Percentiles rank a stretch among this genome's conserved stretches.
phyloP scores from a whole-genome alignment of 2,113 vertebrate species.

The Caretta caretta region DNA sequence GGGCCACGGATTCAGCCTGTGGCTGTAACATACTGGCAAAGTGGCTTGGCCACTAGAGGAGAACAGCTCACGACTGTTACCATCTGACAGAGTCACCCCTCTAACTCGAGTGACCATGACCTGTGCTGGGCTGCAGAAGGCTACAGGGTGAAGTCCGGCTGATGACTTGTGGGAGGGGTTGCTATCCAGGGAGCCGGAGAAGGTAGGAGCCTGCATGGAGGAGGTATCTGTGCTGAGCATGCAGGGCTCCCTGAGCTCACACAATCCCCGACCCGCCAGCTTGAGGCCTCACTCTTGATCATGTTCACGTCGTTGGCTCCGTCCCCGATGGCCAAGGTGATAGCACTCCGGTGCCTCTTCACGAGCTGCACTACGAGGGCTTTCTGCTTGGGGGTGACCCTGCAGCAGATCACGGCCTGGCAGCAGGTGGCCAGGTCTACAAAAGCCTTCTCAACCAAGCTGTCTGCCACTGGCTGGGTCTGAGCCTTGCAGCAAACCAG shows the following conservation, averaged over 20 bases:
- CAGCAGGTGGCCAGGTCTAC: slow-evolving; percentile 87
- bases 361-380: slow-evolving; percentile 87
- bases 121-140: not conserved
- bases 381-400: slow-evolving; percentile 94
- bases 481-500: rapidly evolving
- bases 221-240: not conserved
- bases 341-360: slow-evolving; percentile 82
- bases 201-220: not conserved
- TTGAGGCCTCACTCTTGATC: slow-evolving; percentile 92
- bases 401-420: slow-evolving; percentile 93
- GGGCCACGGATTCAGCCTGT: not conserved
- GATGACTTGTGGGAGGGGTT: not conserved
- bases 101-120: not conserved
- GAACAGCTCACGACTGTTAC: not conserved
- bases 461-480: not conserved
- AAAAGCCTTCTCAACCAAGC: slow-evolving; percentile 78
- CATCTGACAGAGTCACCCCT: not conserved
- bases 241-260: rapidly evolving
- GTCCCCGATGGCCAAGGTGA: slow-evolving; percentile 92
- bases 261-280: rapidly evolving
- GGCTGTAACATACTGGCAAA: not conserved
- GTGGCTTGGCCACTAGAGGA: not conserved
- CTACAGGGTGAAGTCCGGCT: not conserved
- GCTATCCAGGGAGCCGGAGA: not conserved
- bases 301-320: slow-evolving; percentile 97